phyloP scores from a whole-genome alignment of 37 sponge, comb jelly and placozoan species.

The Lycopodina hypogea region DNA sequence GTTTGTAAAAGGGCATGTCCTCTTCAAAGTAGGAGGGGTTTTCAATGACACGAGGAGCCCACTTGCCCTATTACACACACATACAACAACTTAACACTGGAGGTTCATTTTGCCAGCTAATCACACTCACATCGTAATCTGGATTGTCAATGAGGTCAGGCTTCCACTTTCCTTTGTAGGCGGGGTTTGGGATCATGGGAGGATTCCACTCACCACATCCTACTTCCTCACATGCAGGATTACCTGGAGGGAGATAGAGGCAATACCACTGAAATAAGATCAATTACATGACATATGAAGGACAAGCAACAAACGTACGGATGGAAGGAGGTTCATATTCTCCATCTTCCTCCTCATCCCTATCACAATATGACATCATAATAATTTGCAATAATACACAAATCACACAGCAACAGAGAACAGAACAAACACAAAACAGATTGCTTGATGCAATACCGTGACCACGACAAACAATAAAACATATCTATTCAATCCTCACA shows the following conservation, averaged over 20 bases:
- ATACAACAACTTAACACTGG: not conserved
- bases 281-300: not conserved
- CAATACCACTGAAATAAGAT: not conserved
- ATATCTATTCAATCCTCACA: no score
- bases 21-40: constrained; percentile 95
- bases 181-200: constrained; percentile 88
- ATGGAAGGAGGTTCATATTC: constrained; percentile 97
- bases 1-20: constrained; percentile 59
- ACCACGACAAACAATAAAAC: no score
- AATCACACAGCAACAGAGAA: no score
- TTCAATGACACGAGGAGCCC: constrained; percentile 83
- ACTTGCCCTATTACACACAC: constrained; percentile 63
- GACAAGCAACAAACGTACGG: constrained; percentile 35
- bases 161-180: constrained; percentile 97
- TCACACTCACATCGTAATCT: constrained; percentile 70
- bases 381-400: not conserved
- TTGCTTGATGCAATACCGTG: no score
- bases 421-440: no score
- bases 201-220: constrained; percentile 95
- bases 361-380: constrained; percentile 19
- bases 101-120: not conserved
- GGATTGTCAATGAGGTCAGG: constrained; percentile 95
- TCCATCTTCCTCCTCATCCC: constrained; percentile 99
- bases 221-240: constrained; percentile 92
- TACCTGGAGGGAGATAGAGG: constrained; percentile 49